Evolutionary conservation across 2,797 vertebrate species (phyloP).

Genomic region (Podarcis lilfordi): DNA sequence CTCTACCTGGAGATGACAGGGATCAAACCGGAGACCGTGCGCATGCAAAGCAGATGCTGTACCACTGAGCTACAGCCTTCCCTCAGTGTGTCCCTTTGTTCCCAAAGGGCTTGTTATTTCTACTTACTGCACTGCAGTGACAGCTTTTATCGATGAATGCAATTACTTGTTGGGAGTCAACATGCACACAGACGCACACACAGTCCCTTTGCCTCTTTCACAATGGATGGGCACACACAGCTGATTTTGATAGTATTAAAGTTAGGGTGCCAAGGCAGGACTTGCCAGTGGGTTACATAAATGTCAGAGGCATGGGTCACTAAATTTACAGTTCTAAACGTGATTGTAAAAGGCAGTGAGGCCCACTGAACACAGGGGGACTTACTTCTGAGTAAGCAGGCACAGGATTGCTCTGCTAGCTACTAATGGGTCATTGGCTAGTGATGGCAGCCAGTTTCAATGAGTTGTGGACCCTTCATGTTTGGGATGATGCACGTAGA

Average conservation of each 20-base stretch:
- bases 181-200: fast-evolving
- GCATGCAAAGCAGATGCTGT: no score
- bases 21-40: no score
- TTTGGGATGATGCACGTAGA: background rate
- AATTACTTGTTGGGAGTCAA: background rate
- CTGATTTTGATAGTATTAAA: background rate
- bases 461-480: background rate
- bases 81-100: no score
- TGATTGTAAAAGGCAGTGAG: background rate
- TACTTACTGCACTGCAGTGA: background rate
- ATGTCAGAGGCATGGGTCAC: background rate
- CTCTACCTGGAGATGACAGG: no score
- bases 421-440: no score
- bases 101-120: background rate
- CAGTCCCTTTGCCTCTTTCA: background rate
- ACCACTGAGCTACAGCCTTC: no score
- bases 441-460: background rate
- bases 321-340: background rate
- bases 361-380: background rate
- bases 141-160: background rate
- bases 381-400: background rate
- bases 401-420: background rate
- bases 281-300: background rate
- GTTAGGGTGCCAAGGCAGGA: background rate
- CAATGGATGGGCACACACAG: background rate